Base-by-base conservation (phyloP, 2,888 invertebrate species). In the Nebria salina region DNA sequence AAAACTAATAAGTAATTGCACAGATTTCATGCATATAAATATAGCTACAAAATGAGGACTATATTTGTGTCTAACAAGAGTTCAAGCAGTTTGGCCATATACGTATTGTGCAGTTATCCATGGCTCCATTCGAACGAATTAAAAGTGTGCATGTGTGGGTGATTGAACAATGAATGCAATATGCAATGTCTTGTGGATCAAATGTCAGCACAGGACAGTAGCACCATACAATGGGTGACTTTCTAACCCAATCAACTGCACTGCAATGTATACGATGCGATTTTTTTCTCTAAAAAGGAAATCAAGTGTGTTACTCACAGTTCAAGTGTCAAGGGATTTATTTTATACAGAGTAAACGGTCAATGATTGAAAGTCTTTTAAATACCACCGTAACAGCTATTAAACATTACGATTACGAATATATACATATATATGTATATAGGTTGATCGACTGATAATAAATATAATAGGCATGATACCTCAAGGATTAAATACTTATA, bases 261-360 rank as follows among this genome's bases (percentile, higher is more conserved):
- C 13, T 70, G 54, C 34, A 34, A 2, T 34, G 34, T 5, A 34
- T 54, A 13, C 54, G 54, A 8, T 54, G 54, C 13, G 6, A 70
- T 15, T 70, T 70, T 20, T 70, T 70, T 70, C 70, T 25, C 25
- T 20, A 70, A 70, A 25, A 70, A 70, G 70, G 25, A 26, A 70
- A 26, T 70, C 68, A 68, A 26, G 20, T 26, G 68, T 26, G 68
- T 15, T 13, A n/a, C 15, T 6, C 25, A 70, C 70, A 70, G 70
- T 70, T 70, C 70, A 70, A 26, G 34, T 70, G 70, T 70, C 70
- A 70, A 70, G 70, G 70, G 70, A 70, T 25, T 70, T 26, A 70
- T 54, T 54, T 54, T 5, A 34, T 34, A 34, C 20, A 20, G 20
- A 34, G 13, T 54, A 54, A 54, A 54, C 54, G 54, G 13, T 54